Conservation (phyloP, 2,113 vertebrate species). For the Cephalopterus ornatus region DNA sequence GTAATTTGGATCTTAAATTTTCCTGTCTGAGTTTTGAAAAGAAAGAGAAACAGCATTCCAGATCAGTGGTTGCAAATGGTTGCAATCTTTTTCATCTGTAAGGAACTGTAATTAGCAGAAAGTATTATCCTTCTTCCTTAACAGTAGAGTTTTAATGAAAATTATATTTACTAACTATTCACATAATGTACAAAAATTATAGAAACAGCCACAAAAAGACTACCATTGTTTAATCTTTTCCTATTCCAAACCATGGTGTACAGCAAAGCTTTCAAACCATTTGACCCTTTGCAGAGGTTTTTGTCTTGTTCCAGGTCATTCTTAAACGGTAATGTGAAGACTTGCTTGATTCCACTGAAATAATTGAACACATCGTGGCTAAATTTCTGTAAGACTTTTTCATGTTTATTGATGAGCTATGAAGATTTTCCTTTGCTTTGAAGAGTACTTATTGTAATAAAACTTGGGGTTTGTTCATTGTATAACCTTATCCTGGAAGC, state of each 20-base stretch:
- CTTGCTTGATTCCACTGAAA: background rate
- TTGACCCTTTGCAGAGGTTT: background rate
- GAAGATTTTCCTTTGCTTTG: conserved; percentile 49
- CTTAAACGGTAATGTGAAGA: background rate
- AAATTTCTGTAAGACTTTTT: background rate
- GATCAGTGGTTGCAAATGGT: background rate
- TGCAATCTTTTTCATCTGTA: background rate
- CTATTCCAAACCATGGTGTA: background rate
- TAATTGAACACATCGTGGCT: background rate
- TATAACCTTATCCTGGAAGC: too few species aligned
- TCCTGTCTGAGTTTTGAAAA: background rate
- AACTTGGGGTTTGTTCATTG: too few species aligned
- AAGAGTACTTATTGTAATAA: too few species aligned
- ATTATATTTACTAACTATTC: background rate
- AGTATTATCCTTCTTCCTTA: background rate
- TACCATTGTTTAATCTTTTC: background rate
- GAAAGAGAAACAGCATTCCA: conserved; percentile 6
- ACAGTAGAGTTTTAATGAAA: background rate
- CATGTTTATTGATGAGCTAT: background rate
- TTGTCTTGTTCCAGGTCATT: background rate
- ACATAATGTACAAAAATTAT: background rate
- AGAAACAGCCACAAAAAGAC: background rate
- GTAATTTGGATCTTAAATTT: conserved; percentile 32
- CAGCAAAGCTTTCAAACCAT: background rate
- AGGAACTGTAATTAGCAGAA: background rate